These are phyloP conservation scores for Micromussa lordhowensis DNA, from an alignment of 92 coral and sea anemone genomes.

Conservation along the genomic window DNA sequence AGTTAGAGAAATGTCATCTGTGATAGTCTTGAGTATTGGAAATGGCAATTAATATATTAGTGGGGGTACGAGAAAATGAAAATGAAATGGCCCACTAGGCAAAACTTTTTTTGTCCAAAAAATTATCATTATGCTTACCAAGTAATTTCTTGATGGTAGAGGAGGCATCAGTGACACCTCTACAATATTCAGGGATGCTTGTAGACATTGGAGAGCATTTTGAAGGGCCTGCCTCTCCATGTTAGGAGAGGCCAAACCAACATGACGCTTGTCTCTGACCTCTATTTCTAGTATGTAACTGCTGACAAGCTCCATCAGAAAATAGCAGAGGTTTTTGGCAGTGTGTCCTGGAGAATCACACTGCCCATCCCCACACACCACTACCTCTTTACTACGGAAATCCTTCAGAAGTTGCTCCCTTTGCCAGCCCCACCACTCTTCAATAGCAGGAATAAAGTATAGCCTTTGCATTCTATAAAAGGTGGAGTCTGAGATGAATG, in stretches of 20 bases:
- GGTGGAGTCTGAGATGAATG: slow-evolving; percentile 54
- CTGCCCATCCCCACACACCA: slow-evolving; percentile 16
- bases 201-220: slow-evolving; percentile 28
- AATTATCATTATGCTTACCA: too few species aligned
- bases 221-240: slow-evolving; percentile 52
- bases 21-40: too few species aligned
- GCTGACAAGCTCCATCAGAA: background rate
- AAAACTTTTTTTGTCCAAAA: too few species aligned
- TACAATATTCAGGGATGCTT: slow-evolving; percentile 33
- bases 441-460: slow-evolving; percentile 48
- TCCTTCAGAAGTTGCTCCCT: slow-evolving; percentile 27
- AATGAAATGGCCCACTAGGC: too few species aligned
- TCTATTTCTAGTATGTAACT: slow-evolving; percentile 35
- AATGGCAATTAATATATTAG: too few species aligned
- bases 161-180: slow-evolving; percentile 66
- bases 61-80: too few species aligned
- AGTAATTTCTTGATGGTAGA: too few species aligned
- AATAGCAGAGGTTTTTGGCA: background rate
- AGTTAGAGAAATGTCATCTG: too few species aligned
- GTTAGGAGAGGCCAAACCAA: slow-evolving; percentile 41
- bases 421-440: slow-evolving; percentile 64
- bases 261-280: slow-evolving; percentile 29
- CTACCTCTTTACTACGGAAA: slow-evolving; percentile 21
- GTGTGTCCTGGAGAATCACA: background rate
- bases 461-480: slow-evolving; percentile 55